These are phyloP conservation scores for Cerastoderma edule DNA, from an alignment of 2,888 invertebrate genomes.

Conservation along the genomic window DNA sequence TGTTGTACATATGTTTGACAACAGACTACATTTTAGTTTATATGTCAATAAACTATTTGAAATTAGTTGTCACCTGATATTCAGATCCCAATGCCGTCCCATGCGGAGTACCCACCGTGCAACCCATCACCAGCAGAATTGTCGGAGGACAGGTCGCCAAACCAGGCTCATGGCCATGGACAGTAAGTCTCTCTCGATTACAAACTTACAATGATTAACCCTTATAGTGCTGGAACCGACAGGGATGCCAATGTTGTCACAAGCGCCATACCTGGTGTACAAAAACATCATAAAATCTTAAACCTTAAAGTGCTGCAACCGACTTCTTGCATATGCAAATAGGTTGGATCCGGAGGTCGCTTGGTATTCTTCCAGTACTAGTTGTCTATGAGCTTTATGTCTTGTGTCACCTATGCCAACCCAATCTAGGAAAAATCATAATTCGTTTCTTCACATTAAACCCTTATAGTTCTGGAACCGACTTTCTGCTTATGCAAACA, in stretches of 20 bases:
- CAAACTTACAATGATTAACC: no score
- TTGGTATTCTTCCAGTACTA: neutral
- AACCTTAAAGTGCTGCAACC: neutral
- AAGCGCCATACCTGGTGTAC: no score
- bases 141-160: conserved; percentile 48
- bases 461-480: no score
- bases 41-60: neutral
- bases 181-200: no score
- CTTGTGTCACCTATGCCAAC: no score
- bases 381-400: no score
- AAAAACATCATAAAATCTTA: neutral
- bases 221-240: no score
- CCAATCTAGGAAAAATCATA: no score
- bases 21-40: neutral
- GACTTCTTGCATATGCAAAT: neutral
- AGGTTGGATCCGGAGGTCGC: neutral
- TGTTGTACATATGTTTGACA: neutral
- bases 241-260: no score
- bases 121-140: conserved; percentile 46
- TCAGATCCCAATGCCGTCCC: conserved; percentile 28
- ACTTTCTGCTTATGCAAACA: no score
- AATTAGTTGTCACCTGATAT: neutral
- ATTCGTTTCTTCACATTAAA: no score
- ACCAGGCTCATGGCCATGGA: conserved; percentile 56
- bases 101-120: conserved; percentile 51